These are phyloP conservation scores for Atta colombica DNA, from an alignment of 1,140 invertebrate species.

Conservation along the genomic window DNA sequence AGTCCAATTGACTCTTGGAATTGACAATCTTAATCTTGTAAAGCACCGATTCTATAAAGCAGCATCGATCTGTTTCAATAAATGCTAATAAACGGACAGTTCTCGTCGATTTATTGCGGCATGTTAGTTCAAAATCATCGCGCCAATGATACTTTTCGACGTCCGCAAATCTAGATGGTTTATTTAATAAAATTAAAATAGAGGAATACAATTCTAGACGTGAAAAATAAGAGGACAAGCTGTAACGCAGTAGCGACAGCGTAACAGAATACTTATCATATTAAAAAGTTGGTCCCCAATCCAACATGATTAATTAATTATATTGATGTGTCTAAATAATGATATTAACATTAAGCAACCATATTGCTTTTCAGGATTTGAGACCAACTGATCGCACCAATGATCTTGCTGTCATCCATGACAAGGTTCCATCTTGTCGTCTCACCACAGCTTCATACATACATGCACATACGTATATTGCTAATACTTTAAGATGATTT, in stretches of 20 bases:
- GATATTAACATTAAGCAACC: neutral
- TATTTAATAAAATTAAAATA: conserved; percentile 41
- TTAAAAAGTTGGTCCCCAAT: conserved; percentile 1
- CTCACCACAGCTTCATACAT: conserved; percentile 13
- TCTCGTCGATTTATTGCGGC: neutral
- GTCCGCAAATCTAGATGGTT: neutral
- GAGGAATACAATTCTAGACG: conserved; percentile 17
- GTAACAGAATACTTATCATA: neutral
- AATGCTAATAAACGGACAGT: conserved; percentile 14
- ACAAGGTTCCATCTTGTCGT: neutral
- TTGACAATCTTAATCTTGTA: conserved; percentile 18
- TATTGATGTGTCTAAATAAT: neutral
- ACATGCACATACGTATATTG: conserved; percentile 16
- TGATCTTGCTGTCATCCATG: neutral
- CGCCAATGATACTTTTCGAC: conserved; percentile 41
- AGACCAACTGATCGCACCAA: neutral
- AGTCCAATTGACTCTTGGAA: conserved; percentile 6
- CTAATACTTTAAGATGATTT: conserved; percentile 45
- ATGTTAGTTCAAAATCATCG: neutral
- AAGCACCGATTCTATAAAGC: neutral
- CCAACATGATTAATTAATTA: conserved; percentile 4
- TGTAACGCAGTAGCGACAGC: neutral
- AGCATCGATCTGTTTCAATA: neutral
- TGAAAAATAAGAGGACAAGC: conserved; percentile 6
- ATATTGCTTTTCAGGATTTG: neutral